Evolutionary conservation across 2,888 invertebrate genomes (phyloP).

Genomic region (Chouioia cunea): DNA sequence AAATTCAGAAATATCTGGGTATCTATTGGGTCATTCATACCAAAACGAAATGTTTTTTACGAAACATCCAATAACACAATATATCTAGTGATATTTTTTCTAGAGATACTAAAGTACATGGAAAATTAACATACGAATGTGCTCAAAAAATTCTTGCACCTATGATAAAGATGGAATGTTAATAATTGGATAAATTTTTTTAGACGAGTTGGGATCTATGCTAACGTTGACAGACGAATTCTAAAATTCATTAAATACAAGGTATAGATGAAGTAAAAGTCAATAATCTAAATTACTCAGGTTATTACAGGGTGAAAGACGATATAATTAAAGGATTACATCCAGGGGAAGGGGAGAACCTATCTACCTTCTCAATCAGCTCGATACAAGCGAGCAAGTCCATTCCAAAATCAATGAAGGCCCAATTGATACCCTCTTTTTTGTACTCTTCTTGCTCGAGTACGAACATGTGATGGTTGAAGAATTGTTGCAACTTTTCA

Average conservation of each 20-base stretch:
- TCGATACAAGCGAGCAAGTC: constrained; percentile 99
- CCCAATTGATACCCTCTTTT: constrained; percentile 96
- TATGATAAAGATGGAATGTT: constrained; percentile 6
- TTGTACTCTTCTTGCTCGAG: constrained; percentile 99
- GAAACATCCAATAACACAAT: not conserved
- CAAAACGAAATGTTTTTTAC: constrained; percentile 12
- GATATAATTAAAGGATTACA: constrained; percentile 12
- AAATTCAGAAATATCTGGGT: constrained; percentile 16
- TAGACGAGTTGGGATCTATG: constrained; percentile 17
- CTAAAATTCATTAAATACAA: constrained; percentile 3
- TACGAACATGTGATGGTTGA: constrained; percentile 99
- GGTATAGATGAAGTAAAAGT: constrained; percentile 13
- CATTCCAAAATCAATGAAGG: constrained; percentile 99
- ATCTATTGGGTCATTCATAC: not conserved
- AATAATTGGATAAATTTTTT: not conserved
- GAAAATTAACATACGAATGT: not conserved
- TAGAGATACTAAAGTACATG: not conserved
- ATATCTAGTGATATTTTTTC: not conserved
- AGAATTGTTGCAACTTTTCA: constrained; percentile 99
- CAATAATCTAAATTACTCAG: constrained; percentile 8
- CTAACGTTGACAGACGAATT: constrained; percentile 7
- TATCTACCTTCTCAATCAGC: constrained; percentile 95
- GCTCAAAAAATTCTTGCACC: not conserved
- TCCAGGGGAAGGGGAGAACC: constrained; percentile 13
- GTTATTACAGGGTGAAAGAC: constrained; percentile 11